These are phyloP conservation scores for Pyrrhosoma nymphula DNA, from an alignment of 2,888 invertebrate species.

Conservation along the genomic window DNA sequence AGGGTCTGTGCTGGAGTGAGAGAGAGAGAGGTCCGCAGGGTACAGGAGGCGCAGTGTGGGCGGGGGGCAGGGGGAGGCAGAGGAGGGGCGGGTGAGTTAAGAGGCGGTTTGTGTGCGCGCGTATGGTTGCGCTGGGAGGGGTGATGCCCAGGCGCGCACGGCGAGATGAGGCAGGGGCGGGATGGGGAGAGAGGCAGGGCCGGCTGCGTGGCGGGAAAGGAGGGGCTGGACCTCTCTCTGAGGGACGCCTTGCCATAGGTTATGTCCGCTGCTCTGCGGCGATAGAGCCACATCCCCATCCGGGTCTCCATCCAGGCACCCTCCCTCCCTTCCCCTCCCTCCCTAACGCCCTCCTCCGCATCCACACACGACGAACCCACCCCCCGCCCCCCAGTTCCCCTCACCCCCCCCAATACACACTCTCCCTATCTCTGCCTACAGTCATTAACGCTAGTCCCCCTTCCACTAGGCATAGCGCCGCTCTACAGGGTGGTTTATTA, in stretches of 20 bases:
- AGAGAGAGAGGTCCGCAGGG: too few relatives aligned
- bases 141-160: not conserved
- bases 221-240: constrained; percentile 54
- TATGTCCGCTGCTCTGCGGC: constrained; percentile 40
- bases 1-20: not conserved
- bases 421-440: too few relatives aligned
- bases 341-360: not conserved
- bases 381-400: not conserved
- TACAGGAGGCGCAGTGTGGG: not conserved
- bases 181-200: not conserved
- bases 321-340: not conserved
- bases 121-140: not conserved
- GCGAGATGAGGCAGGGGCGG: too few relatives aligned
- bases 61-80: not conserved
- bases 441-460: too few relatives aligned
- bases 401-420: not conserved
- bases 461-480: too few relatives aligned
- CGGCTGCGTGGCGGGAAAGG: not conserved
- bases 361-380: too few relatives aligned
- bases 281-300: not conserved
- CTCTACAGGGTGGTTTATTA: too few relatives aligned
- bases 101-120: not conserved
- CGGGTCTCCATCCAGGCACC: not conserved
- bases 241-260: constrained; percentile 61
- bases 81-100: not conserved